Evolutionary conservation across 2,113 vertebrate genomes (phyloP).

Genomic region (Sapajus apella): DNA sequence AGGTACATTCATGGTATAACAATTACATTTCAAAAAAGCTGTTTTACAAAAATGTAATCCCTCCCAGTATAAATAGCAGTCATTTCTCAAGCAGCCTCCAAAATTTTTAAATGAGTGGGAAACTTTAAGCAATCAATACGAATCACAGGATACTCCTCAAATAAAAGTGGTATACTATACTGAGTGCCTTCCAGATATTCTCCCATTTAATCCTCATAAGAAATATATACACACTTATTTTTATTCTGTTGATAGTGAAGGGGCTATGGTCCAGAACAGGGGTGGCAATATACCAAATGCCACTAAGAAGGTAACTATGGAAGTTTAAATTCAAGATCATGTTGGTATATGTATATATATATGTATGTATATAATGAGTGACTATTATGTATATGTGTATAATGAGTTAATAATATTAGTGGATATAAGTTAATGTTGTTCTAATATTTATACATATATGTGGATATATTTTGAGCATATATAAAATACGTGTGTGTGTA

Average conservation of each 20-base stretch:
- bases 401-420: too few species aligned
- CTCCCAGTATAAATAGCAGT: not conserved
- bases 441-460: not conserved
- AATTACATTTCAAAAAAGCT: not conserved
- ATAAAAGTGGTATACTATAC: not conserved
- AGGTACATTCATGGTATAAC: not conserved
- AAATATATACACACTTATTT: not conserved
- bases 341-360: not conserved
- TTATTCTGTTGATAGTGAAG: not conserved
- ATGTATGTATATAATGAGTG: too few species aligned
- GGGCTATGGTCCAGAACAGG: not conserved
- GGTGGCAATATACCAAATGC: not conserved
- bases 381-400: too few species aligned
- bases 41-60: not conserved
- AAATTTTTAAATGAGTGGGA: conserved; percentile 17
- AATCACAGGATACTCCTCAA: not conserved
- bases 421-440: too few species aligned
- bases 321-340: conserved; percentile 8
- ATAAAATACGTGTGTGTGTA: too few species aligned
- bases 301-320: not conserved
- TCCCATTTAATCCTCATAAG: not conserved
- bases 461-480: too few species aligned
- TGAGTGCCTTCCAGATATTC: not conserved
- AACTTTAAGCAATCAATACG: not conserved
- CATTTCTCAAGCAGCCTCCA: not conserved